These are phyloP conservation scores for Centropristis striata DNA, from an alignment of 2,113 vertebrate genomes.

Conservation along the genomic window DNA sequence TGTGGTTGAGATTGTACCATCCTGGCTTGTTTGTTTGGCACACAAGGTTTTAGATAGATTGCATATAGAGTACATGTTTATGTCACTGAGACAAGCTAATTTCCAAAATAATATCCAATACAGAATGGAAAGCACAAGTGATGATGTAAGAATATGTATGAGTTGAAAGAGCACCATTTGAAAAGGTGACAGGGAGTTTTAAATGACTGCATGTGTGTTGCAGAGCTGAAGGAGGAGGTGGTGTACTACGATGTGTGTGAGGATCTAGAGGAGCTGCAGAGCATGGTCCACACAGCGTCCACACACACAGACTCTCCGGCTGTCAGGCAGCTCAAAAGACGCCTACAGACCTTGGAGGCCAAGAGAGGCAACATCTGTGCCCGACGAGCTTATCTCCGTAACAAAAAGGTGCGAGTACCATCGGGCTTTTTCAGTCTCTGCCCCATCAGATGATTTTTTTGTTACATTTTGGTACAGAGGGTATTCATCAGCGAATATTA, in stretches of 20 bases:
- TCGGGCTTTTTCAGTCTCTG: not conserved
- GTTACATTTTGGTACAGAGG: not conserved
- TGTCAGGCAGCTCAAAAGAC: constrained; percentile 82
- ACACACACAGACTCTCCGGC: constrained; percentile 58
- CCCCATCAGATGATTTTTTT: not conserved
- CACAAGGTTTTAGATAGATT: not conserved
- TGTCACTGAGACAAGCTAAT: not conserved
- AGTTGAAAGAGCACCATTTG: not conserved
- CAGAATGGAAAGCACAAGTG: not conserved
- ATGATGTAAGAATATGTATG: not conserved
- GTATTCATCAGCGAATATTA: not conserved
- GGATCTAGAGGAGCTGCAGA: constrained; percentile 91
- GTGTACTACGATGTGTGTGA: constrained; percentile 97
- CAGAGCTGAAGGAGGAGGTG: constrained; percentile 96
- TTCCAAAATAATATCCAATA: not conserved
- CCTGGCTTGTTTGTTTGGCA: not conserved
- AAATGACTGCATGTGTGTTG: constrained; percentile 69
- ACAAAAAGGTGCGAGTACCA: constrained; percentile 88
- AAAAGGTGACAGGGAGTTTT: not conserved
- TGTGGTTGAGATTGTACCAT: not conserved
- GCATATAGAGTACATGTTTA: not conserved
- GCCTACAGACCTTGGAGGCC: constrained; percentile 88
- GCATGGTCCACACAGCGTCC: constrained; percentile 68
- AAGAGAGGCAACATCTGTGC: constrained; percentile 91
- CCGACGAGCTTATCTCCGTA: constrained; percentile 91